phyloP scores from a whole-genome alignment of 2,797 vertebrate genomes.

The Siniperca scherzeri region DNA sequence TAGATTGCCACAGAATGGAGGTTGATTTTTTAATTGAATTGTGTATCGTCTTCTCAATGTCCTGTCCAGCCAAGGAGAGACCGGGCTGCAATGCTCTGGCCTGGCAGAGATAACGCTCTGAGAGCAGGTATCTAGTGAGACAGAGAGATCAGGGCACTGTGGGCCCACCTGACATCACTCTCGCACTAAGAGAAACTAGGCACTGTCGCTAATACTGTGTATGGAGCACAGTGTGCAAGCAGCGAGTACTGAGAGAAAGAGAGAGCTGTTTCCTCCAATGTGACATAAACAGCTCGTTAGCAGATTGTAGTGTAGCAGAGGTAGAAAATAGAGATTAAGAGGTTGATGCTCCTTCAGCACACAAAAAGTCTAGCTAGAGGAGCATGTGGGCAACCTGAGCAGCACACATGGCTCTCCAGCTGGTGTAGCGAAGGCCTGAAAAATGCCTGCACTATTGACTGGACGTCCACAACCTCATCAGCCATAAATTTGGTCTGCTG shows the following conservation, averaged over 20 bases:
- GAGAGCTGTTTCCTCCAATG: neutral
- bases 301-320: neutral
- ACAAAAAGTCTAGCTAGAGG: neutral
- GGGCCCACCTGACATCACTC: slow-evolving; percentile 3
- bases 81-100: neutral
- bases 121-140: slow-evolving; percentile 14
- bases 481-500: neutral
- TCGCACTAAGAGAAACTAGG: neutral
- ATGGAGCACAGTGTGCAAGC: slow-evolving; percentile 11
- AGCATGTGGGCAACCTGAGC: neutral
- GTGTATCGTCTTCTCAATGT: neutral
- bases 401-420: neutral
- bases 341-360: slow-evolving; percentile 2
- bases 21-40: slow-evolving; percentile 12
- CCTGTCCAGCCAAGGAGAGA: neutral
- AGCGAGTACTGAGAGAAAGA: neutral
- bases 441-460: neutral
- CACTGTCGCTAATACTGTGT: neutral
- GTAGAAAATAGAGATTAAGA: slow-evolving; percentile 12
- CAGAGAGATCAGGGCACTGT: neutral
- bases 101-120: slow-evolving; percentile 26
- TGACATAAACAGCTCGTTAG: slow-evolving; percentile 27
- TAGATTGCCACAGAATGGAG: neutral
- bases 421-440: neutral
- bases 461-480: neutral